Evolutionary conservation across 2,888 invertebrate genomes (phyloP).

Genomic region (Xestia rhomboidea): DNA sequence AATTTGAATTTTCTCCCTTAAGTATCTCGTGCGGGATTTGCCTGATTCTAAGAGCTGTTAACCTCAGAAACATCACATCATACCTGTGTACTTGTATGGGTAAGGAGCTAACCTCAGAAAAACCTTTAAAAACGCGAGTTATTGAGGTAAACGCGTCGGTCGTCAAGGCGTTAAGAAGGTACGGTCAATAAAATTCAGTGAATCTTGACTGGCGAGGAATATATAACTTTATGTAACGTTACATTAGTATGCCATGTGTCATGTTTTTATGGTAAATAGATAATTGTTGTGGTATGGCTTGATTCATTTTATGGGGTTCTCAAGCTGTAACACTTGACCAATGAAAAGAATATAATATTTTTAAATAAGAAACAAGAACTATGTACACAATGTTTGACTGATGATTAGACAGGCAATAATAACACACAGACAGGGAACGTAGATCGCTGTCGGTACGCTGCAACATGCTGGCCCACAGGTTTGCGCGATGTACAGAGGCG

Average conservation of each 20-base stretch:
- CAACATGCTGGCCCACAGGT: too few relatives aligned
- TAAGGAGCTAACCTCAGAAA: slow-evolving; percentile 5
- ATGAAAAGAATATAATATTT: neutral
- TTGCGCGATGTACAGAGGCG: too few relatives aligned
- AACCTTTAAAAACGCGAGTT: slow-evolving; percentile 6
- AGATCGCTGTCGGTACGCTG: too few relatives aligned
- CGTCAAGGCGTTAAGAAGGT: neutral
- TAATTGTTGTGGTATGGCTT: slow-evolving; percentile 7
- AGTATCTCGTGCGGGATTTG: neutral
- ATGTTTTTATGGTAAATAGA: slow-evolving; percentile 18
- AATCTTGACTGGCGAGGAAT: neutral
- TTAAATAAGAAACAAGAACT: neutral
- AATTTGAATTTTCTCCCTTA: neutral
- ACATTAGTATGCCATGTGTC: slow-evolving; percentile 39
- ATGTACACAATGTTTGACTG: neutral
- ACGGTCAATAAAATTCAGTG: neutral
- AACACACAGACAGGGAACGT: neutral
- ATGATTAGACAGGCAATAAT: neutral
- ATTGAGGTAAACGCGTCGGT: slow-evolving; percentile 10
- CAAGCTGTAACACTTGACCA: neutral
- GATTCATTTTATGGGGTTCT: neutral
- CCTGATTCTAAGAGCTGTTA: neutral
- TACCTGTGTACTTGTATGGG: neutral
- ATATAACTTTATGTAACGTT: neutral
- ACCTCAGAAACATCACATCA: neutral